These are phyloP conservation scores for Pteria penguin DNA, from an alignment of 2,888 invertebrate genomes.

Conservation along the genomic window DNA sequence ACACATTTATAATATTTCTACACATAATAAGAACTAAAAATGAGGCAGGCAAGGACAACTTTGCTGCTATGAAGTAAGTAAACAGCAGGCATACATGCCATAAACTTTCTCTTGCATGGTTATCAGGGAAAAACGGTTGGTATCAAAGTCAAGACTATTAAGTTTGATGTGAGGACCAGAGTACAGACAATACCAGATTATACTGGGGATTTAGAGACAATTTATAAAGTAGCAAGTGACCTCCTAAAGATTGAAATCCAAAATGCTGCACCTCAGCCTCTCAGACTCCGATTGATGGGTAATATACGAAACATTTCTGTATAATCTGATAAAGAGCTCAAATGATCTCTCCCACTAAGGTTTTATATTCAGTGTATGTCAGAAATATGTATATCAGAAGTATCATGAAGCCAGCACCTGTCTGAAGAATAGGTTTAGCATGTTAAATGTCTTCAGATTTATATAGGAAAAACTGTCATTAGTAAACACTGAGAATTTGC, in stretches of 20 bases:
- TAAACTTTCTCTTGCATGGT: too few relatives aligned
- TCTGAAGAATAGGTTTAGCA: not conserved
- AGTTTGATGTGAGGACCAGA: conserved; percentile 80
- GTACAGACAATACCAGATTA: conserved; percentile 76
- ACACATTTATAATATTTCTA: too few relatives aligned
- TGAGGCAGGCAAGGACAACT: too few relatives aligned
- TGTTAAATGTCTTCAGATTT: not conserved
- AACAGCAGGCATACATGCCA: too few relatives aligned
- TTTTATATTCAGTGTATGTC: not conserved
- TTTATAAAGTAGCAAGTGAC: conserved; percentile 75
- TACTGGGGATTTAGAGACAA: conserved; percentile 75
- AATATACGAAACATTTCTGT: too few relatives aligned
- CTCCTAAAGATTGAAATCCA: conserved; percentile 79
- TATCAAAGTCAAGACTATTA: conserved; percentile 81
- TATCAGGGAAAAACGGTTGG: conserved; percentile 80
- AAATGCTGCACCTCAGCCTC: conserved; percentile 61
- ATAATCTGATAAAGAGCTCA: not conserved
- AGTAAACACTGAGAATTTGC: too few relatives aligned
- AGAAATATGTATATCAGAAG: too few relatives aligned
- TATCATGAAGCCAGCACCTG: too few relatives aligned
- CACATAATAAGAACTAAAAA: too few relatives aligned
- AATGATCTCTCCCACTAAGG: not conserved
- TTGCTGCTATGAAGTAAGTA: too few relatives aligned
- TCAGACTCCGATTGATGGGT: conserved; percentile 78
- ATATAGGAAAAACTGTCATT: too few relatives aligned